Percentiles rank a stretch among this genome's conserved stretches.
These are phyloP conservation scores for Oscheius sp. DNA, from an alignment of 2,888 invertebrate species.

Conservation along the genomic window DNA sequence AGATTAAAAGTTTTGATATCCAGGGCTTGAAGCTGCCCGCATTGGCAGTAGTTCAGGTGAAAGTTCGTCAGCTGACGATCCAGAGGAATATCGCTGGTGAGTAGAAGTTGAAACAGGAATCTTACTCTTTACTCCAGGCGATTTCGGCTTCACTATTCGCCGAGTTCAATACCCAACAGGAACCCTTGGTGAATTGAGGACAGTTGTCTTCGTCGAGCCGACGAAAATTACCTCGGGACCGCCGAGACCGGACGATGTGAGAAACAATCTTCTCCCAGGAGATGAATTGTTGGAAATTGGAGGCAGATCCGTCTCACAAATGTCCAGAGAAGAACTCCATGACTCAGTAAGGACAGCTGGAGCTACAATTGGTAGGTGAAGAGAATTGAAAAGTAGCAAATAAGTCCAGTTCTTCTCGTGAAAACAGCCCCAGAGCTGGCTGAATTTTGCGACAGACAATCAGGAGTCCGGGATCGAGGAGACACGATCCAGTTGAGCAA, in stretches of 20 bases:
- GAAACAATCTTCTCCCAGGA: slow-evolving; percentile 89
- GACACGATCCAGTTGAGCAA: slow-evolving; percentile 47
- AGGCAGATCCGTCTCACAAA: slow-evolving; percentile 84
- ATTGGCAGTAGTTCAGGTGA: slow-evolving; percentile 58
- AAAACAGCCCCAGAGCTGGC: slow-evolving; percentile 92
- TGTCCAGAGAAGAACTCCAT: slow-evolving; percentile 86
- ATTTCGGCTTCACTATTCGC: slow-evolving; percentile 64
- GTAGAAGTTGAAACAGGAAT: slow-evolving; percentile 1
- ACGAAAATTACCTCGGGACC: slow-evolving; percentile 55
- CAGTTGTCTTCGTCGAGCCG: slow-evolving; percentile 65
- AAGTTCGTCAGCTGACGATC: slow-evolving; percentile 49
- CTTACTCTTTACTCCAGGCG: slow-evolving; percentile 43
- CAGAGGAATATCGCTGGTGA: slow-evolving; percentile 52
- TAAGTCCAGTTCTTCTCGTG: slow-evolving; percentile 77
- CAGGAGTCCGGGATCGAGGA: slow-evolving; percentile 37
- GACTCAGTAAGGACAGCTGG: slow-evolving; percentile 79
- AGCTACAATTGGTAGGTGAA: slow-evolving; percentile 44
- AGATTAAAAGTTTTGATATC: slow-evolving; percentile 46
- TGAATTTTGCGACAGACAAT: slow-evolving; percentile 76
- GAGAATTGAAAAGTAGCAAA: neutral
- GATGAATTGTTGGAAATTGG: slow-evolving; percentile 93
- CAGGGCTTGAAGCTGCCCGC: slow-evolving; percentile 62
- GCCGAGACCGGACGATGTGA: slow-evolving; percentile 62
- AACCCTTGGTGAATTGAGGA: slow-evolving; percentile 39
- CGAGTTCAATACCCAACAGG: slow-evolving; percentile 54